Percentiles rank a stretch among this genome's conserved stretches.
These are phyloP conservation scores for Parnassius orleans DNA, from an alignment of 2,888 invertebrate genomes.

Conservation along the genomic window DNA sequence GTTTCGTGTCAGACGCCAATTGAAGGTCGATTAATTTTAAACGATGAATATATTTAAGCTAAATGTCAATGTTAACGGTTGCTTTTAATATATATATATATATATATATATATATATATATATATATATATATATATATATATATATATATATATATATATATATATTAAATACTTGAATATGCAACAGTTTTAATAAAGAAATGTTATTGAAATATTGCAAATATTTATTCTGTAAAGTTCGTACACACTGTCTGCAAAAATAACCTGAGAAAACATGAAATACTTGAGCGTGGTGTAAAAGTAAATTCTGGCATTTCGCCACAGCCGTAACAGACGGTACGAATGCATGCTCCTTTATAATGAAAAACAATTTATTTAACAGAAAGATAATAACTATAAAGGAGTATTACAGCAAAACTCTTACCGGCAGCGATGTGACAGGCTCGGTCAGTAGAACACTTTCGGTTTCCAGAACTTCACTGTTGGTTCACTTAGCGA, in stretches of 20 bases:
- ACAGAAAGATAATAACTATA: not conserved
- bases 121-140: no score
- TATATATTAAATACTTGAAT: not conserved
- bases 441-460: slow-evolving; percentile 53
- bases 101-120: no score
- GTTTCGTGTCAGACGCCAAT: slow-evolving; percentile 3
- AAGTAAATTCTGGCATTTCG: slow-evolving; percentile 70
- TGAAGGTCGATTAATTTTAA: slow-evolving; percentile 24
- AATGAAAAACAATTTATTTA: slow-evolving; percentile 1
- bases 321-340: slow-evolving; percentile 46
- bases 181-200: no score
- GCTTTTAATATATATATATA: not conserved
- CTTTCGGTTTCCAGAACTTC: slow-evolving; percentile 58
- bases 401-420: not conserved
- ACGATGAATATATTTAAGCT: slow-evolving; percentile 18
- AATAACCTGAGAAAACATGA: slow-evolving; percentile 52
- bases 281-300: slow-evolving; percentile 59
- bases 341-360: slow-evolving; percentile 17
- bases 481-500: slow-evolving; percentile 52
- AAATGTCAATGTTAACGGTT: slow-evolving; percentile 35
- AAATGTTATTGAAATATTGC: not conserved
- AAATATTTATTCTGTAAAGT: slow-evolving; percentile 3
- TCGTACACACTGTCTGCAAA: slow-evolving; percentile 37
- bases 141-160: no score
- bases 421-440: slow-evolving; percentile 10